phyloP scores from a whole-genome alignment of 2,113 vertebrate species.

The Brachyhypopomus gauderio region DNA sequence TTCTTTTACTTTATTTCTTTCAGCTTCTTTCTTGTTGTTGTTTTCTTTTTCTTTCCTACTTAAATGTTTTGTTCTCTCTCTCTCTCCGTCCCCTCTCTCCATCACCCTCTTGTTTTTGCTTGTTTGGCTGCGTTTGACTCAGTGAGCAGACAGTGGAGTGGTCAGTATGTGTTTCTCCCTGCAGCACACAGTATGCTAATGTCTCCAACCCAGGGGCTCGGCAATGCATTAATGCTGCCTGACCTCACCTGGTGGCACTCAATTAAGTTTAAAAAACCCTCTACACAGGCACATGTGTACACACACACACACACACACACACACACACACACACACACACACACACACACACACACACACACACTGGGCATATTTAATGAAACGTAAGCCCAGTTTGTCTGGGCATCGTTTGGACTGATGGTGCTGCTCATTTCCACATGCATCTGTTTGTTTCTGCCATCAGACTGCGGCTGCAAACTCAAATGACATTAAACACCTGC shows the following conservation, averaged over 20 bases:
- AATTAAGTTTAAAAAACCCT: background rate
- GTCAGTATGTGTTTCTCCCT: slow-evolving; percentile 62
- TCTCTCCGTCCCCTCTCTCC: background rate
- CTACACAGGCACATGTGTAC: background rate
- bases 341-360: background rate
- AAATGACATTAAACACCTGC: slow-evolving; percentile 8
- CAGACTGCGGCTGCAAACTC: background rate
- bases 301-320: background rate
- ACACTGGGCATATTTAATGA: background rate
- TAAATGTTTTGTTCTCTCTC: too few species aligned
- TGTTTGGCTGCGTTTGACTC: slow-evolving; percentile 57
- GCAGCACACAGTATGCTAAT: slow-evolving; percentile 62
- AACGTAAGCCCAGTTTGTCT: background rate
- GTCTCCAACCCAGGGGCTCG: slow-evolving; percentile 43
- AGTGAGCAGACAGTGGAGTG: slow-evolving; percentile 57
- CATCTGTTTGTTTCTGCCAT: background rate
- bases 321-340: background rate
- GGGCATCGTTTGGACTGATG: background rate
- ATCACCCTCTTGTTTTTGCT: background rate
- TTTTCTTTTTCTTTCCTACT: too few species aligned
- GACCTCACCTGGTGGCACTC: slow-evolving; percentile 29
- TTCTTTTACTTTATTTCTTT: too few species aligned
- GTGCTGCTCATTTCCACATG: background rate
- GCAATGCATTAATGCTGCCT: slow-evolving; percentile 33
- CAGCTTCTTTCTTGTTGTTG: too few species aligned